Percentiles rank a stretch among this genome's conserved stretches.
Evolutionary conservation across 2,797 vertebrate species (phyloP).

Genomic region (Eurystomus glaucurus): DNA sequence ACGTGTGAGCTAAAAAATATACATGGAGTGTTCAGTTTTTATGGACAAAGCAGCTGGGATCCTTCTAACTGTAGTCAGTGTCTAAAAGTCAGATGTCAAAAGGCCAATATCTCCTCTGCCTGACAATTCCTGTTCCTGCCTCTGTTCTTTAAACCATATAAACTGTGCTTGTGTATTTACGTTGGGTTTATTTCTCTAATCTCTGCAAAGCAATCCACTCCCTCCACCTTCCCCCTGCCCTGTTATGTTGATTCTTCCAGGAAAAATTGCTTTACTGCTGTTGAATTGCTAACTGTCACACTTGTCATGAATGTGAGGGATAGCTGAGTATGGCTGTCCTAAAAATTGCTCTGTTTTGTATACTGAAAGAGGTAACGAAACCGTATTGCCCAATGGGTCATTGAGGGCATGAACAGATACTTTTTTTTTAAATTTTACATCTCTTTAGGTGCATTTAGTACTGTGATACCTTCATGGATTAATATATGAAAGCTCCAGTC

Average conservation of each 20-base stretch:
- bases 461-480: neutral
- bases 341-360: neutral
- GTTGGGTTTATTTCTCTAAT: neutral
- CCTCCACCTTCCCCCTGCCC: accelerated
- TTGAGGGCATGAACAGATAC: neutral
- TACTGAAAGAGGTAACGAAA: neutral
- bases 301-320: neutral
- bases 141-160: neutral
- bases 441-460: neutral
- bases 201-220: neutral
- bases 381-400: neutral
- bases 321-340: neutral
- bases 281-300: neutral
- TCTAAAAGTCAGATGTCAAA: neutral
- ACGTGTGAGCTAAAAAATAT: neutral
- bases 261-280: neutral
- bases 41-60: neutral
- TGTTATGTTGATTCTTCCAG: neutral
- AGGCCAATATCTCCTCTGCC: neutral
- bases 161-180: neutral
- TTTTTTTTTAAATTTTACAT: neutral
- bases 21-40: neutral
- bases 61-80: neutral
- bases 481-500: neutral
- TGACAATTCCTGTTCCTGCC: neutral